Evolutionary conservation across 2,113 vertebrate genomes (phyloP).

Genomic region (Archilochus colubris): DNA sequence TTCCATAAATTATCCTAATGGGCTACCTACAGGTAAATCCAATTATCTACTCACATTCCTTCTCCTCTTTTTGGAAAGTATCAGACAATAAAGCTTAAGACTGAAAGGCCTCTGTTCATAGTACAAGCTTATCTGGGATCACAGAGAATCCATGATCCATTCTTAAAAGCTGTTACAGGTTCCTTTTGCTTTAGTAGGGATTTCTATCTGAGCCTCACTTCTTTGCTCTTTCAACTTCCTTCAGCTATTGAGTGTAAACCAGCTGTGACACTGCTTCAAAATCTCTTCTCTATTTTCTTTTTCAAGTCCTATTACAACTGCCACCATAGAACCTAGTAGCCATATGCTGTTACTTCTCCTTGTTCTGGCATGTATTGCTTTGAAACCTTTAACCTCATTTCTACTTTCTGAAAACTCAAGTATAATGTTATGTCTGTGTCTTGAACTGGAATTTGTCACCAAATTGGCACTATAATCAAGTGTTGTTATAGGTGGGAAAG

Average conservation of each 20-base stretch:
- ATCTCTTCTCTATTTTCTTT: not conserved
- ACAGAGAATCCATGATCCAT: not conserved
- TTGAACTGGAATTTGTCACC: not conserved
- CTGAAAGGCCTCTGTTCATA: not conserved
- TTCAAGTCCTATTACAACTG: not conserved
- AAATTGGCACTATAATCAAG: not conserved
- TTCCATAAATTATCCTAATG: not conserved
- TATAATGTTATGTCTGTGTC: not conserved
- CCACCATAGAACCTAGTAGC: not conserved
- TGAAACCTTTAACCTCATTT: not conserved
- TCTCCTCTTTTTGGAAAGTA: not conserved
- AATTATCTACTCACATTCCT: not conserved
- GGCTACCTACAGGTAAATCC: not conserved
- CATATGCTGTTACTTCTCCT: not conserved
- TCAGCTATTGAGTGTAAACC: not conserved
- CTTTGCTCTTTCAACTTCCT: not conserved
- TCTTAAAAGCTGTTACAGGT: not conserved
- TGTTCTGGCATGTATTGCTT: not conserved
- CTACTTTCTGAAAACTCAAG: not conserved
- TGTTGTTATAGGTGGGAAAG: not conserved
- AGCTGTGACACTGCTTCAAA: not conserved
- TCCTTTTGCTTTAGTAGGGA: not conserved
- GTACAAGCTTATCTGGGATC: not conserved
- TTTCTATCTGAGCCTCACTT: not conserved
- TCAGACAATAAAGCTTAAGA: not conserved